Evolutionary conservation across 2,888 invertebrate species (phyloP).

Genomic region (Chymomyza amoena): DNA sequence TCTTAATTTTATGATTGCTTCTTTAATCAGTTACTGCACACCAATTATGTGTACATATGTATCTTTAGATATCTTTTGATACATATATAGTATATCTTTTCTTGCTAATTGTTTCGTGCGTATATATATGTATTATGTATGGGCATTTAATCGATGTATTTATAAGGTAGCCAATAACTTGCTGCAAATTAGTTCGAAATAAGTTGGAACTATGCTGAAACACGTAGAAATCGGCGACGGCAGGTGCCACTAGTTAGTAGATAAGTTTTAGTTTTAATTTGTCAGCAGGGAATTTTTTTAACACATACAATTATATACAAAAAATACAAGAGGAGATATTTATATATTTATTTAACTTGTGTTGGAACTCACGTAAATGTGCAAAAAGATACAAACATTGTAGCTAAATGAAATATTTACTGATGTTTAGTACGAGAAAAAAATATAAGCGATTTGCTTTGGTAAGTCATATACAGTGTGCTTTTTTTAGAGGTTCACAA

Average conservation of each 20-base stretch:
- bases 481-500: no score
- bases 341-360: neutral
- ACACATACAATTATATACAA: neutral
- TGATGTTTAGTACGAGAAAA: no score
- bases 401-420: neutral
- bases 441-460: no score
- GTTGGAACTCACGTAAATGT: neutral
- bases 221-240: neutral
- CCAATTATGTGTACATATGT: conserved; percentile 52
- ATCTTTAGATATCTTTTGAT: neutral
- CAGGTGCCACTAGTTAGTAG: neutral
- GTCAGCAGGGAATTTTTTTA: neutral
- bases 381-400: neutral
- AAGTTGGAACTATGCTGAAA: neutral
- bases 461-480: no score
- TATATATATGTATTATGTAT: neutral
- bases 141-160: conserved; percentile 2
- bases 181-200: neutral
- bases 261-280: conserved; percentile 7
- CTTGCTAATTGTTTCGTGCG: conserved; percentile 60
- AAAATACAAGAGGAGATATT: neutral
- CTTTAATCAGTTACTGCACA: conserved; percentile 70
- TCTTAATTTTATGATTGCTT: conserved; percentile 71
- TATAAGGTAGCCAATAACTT: neutral
- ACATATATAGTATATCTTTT: conserved; percentile 11